A percentile compares a stretch with the other conserved stretches of the same genome.
phyloP scores from a whole-genome alignment of 2,797 vertebrate genomes.

The Lemur catta region DNA sequence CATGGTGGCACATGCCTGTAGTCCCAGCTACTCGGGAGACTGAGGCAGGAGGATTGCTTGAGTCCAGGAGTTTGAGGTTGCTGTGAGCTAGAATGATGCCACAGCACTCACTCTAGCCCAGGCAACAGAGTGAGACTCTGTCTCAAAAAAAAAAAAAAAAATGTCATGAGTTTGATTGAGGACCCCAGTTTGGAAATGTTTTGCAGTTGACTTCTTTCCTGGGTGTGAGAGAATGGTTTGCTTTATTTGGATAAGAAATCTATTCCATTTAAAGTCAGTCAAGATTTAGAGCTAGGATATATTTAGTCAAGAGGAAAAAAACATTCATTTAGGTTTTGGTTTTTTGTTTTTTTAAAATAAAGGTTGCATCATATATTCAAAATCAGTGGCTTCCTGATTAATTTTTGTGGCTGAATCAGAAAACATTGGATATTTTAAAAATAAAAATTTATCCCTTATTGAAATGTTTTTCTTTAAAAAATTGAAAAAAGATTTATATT shows the following conservation, averaged over 20 bases:
- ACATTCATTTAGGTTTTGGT: neutral
- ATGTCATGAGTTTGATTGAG: neutral
- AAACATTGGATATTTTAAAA: constrained; percentile 7
- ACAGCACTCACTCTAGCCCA: too few species aligned
- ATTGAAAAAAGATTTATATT: neutral
- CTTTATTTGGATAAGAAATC: constrained; percentile 1
- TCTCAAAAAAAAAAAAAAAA: too few species aligned
- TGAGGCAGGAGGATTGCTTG: too few species aligned
- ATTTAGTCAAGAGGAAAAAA: neutral
- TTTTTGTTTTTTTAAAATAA: neutral
- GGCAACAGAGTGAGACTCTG: too few species aligned
- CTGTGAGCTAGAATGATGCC: too few species aligned
- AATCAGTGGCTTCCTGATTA: neutral
- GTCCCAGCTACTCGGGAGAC: too few species aligned
- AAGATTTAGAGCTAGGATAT: neutral
- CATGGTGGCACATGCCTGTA: too few species aligned
- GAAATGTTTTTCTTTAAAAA: too few species aligned
- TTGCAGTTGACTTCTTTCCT: neutral
- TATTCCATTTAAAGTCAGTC: neutral
- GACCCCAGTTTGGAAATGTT: neutral
- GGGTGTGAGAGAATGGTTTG: neutral
- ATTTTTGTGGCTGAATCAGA: neutral
- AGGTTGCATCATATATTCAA: neutral
- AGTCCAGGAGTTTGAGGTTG: too few species aligned
- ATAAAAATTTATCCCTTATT: neutral